Evolutionary conservation across 2,888 invertebrate species (phyloP), one percentile per base, ranked within the genome.

Genomic region (Pseudeuparius sepicola): DNA sequence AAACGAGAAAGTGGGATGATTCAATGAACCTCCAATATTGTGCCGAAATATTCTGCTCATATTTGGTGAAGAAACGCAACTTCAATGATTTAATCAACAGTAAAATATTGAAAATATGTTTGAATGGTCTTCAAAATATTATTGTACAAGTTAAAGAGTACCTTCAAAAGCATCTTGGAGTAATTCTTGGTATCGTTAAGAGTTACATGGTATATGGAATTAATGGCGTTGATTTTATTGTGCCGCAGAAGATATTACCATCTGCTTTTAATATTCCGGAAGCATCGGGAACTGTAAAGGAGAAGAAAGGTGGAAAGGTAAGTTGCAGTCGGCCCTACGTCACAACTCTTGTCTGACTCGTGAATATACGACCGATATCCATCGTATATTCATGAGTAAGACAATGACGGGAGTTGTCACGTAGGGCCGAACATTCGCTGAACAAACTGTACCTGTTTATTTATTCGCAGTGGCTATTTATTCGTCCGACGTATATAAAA

Each of bases 251-350:
- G 34, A 45, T 79, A 15, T 60, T 68, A 56, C 73, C 77, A 1
- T 68, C 78, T 1, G 72, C 74, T 45, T 71, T 78, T 45, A 68
- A 70, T 12, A 56, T 76, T 23, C 70, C 71, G 7, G 69, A 72
- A 41, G 58, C 65, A 1, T 23, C 51, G 11, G 26, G 48, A 2
- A 45, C 45, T 40, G 39, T 48, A 7, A 46, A 45, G 14, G 57
- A 56, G 33, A 65, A 62, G 40, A 65, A 65, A 50, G 75, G 75
- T n/a, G 77, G 78, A 45, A 76, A 75, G 62, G 70, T 75, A 59
- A 47, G 41, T n/a, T 37, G 31, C 26, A 13, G n/a, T n/a, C n/a
- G n/a, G n/a, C n/a, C n/a, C n/a, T n/a, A n/a, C n/a, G n/a, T n/a
- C n/a, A n/a, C n/a, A n/a, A n/a, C n/a, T n/a, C n/a, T n/a, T n/a